Conservation (phyloP, 1,140 invertebrate genomes). For the Sinonovacula constricta region DNA sequence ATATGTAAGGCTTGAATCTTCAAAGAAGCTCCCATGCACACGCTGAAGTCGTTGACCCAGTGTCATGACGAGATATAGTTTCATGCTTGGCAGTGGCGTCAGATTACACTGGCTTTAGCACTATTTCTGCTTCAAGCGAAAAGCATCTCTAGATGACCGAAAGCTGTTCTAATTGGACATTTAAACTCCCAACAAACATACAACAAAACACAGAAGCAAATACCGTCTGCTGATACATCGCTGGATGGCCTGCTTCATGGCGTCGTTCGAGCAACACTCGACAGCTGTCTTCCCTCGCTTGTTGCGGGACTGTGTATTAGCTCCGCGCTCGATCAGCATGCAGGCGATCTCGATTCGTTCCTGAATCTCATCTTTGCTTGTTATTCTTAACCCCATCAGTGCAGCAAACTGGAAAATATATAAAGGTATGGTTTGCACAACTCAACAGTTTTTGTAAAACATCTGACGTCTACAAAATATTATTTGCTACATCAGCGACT, state of each 20-base stretch:
- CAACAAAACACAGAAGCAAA: neutral
- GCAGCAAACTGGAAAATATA: constrained; percentile 22
- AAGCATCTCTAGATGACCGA: neutral
- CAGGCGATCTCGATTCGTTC: constrained; percentile 53
- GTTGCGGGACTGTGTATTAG: constrained; percentile 32
- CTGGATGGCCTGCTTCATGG: constrained; percentile 49
- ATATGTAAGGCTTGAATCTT: too few relatives aligned
- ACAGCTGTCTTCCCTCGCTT: constrained; percentile 42
- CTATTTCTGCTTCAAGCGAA: neutral
- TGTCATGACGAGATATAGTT: too few relatives aligned
- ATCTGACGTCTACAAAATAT: too few relatives aligned
- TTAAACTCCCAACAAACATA: neutral
- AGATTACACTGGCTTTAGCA: neutral
- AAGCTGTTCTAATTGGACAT: neutral
- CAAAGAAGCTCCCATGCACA: too few relatives aligned
- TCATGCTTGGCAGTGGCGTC: too few relatives aligned
- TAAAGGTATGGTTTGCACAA: too few relatives aligned
- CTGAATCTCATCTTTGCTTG: constrained; percentile 27
- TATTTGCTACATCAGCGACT: too few relatives aligned
- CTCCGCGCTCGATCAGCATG: constrained; percentile 55
- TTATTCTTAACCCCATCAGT: constrained; percentile 23
- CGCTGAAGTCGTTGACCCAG: too few relatives aligned
- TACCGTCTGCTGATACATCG: constrained; percentile 54
- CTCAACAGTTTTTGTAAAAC: too few relatives aligned
- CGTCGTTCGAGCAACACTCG: constrained; percentile 42